These are phyloP conservation scores for Leuciscus idus DNA, from an alignment of 2,113 vertebrate species.

Conservation along the genomic window DNA sequence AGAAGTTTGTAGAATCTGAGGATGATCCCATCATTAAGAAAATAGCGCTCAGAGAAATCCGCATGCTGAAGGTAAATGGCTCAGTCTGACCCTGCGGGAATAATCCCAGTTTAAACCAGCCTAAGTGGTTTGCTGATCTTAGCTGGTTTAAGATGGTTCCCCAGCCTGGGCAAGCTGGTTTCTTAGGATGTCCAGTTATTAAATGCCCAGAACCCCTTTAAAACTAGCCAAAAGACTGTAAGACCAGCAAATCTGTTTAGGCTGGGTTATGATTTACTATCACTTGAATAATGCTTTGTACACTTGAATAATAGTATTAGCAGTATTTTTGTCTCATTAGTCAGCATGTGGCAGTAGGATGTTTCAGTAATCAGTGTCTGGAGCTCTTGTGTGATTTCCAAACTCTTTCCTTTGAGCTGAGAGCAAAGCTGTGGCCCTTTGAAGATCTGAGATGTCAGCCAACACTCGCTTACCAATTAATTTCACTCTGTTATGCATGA, in stretches of 20 bases:
- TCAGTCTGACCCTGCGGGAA: background rate
- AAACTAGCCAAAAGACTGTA: background rate
- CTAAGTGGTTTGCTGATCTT: background rate
- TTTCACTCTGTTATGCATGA: slow-evolving; percentile 25
- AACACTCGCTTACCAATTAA: slow-evolving; percentile 41
- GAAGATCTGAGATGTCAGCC: slow-evolving; percentile 14
- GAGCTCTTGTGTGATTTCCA: slow-evolving; percentile 10
- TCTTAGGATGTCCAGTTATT: background rate
- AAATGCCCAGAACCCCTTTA: background rate
- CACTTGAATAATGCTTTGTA: no score
- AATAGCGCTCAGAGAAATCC: slow-evolving; percentile 91
- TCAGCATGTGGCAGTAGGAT: background rate
- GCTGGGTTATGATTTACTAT: background rate
- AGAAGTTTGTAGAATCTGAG: slow-evolving; percentile 94
- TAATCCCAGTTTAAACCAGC: background rate
- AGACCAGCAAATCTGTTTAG: background rate
- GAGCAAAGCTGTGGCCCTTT: slow-evolving; percentile 14
- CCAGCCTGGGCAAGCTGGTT: background rate
- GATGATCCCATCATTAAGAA: slow-evolving; percentile 93
- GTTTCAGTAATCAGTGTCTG: background rate
- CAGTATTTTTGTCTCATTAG: background rate
- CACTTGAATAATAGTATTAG: background rate
- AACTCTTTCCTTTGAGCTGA: slow-evolving; percentile 1
- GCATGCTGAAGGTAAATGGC: slow-evolving; percentile 89
- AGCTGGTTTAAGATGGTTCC: background rate